A percentile compares a stretch with the other conserved stretches of the same genome.
Conservation (phyloP, 1,140 invertebrate species). For the Oscheius sp. region DNA sequence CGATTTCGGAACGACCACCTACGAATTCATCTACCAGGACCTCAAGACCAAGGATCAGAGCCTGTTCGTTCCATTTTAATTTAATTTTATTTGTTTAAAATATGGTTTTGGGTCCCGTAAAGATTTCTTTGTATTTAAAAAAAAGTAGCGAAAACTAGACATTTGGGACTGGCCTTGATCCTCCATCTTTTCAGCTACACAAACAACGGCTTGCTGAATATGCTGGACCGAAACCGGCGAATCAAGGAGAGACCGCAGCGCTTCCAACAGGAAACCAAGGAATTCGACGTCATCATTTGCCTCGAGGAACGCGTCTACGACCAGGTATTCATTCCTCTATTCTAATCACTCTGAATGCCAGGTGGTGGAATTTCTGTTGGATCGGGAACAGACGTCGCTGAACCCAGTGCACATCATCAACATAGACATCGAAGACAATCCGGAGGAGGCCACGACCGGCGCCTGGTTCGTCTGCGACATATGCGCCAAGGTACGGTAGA, state of each 20-base stretch:
- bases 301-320: constrained; percentile 99
- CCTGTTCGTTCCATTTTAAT: constrained; percentile 60
- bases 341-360: constrained; percentile 27
- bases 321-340: constrained; percentile 67
- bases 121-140: background rate
- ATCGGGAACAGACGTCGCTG: constrained; percentile 55
- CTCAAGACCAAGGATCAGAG: constrained; percentile 70
- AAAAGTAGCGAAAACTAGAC: no score
- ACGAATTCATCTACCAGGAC: constrained; percentile 96
- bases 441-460: constrained; percentile 98
- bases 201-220: constrained; percentile 95
- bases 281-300: constrained; percentile 93
- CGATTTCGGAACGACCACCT: constrained; percentile 86
- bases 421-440: constrained; percentile 98
- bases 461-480: constrained; percentile 97
- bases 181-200: constrained; percentile 74
- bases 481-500: constrained; percentile 64
- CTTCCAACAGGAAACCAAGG: constrained; percentile 84
- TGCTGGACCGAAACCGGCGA: constrained; percentile 92
- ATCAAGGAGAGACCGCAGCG: constrained; percentile 91
- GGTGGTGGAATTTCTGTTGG: constrained; percentile 61
- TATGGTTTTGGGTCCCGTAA: no score
- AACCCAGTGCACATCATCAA: constrained; percentile 90
- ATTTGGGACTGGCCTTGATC: background rate
- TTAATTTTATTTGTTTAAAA: background rate